Evolutionary conservation across 2,113 vertebrate species (phyloP).

Genomic region (Pteronura brasiliensis): DNA sequence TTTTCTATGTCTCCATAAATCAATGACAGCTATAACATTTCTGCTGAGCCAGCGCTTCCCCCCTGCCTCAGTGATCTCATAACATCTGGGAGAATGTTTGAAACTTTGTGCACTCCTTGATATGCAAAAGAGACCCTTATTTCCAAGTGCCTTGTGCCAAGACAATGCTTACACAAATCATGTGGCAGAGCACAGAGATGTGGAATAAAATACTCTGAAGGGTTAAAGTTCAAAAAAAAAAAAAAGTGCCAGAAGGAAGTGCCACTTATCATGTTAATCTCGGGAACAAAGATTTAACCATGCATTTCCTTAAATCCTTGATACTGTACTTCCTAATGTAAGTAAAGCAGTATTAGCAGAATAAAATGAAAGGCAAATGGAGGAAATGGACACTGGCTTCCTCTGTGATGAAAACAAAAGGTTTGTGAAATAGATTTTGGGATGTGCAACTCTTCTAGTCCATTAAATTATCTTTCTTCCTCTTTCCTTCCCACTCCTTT

Average conservation of each 20-base stretch:
- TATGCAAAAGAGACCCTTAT: background rate
- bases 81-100: background rate
- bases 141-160: background rate
- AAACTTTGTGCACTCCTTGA: background rate
- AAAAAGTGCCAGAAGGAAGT: background rate
- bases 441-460: background rate
- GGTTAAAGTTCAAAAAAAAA: background rate
- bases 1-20: constrained; percentile 50
- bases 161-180: background rate
- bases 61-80: background rate
- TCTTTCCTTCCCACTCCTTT: background rate
- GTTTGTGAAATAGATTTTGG: background rate
- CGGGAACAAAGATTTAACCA: background rate
- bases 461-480: background rate
- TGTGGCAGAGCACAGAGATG: background rate
- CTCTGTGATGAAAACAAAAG: background rate
- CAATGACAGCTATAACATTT: constrained; percentile 38
- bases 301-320: background rate
- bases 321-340: background rate
- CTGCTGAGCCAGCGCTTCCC: constrained; percentile 1
- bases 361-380: background rate
- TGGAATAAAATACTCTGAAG: background rate
- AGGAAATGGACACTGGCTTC: background rate
- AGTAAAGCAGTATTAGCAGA: background rate
- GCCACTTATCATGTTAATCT: background rate